Base-by-base conservation (phyloP, 2,888 invertebrate genomes). In the Deilephila porcellus region DNA sequence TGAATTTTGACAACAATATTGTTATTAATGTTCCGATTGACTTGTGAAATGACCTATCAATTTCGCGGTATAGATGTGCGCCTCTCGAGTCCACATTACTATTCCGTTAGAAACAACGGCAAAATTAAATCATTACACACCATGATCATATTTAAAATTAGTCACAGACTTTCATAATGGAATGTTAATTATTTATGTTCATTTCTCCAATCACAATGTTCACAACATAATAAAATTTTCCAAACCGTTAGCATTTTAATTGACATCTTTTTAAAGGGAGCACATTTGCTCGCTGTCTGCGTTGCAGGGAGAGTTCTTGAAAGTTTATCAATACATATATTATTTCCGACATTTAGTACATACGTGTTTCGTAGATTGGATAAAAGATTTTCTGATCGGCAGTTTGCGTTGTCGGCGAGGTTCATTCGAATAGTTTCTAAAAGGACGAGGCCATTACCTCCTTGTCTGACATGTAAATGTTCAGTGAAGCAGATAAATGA, bases 401-500 rank as follows among this genome's bases (percentile, higher is more conserved):
- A 45, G n/a, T 53, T 53, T 62, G 32, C 62, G 53, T 20, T 63
- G 32, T 32, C 14, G 34, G 8, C 32, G 56, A 14, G 63, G 63
- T 56, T 34, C 29, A 34, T 56, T 62, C 63, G 34, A 71, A 72
- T 72, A 34, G 64, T 72, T 53, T 37, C 53, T 63, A 32, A 63
- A 73, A 62, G 70, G 74, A 74, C 37, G 34, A 70, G 53, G 56
- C 73, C 37, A 75, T 76, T 80, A 79, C 78, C 78, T 79, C 37
- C n/a, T 60, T 32, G 81, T 81, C 83, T 77, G 77, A 71, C 77
- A 78, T 81, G 77, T 82, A 80, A 81, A 80, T 82, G 82, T 78
- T 85, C 78, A 83, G 77, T 79, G 83, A 80, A 81, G 82, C 82
- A 82, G 80, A 82, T 82, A 85, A 82, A 86, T 86, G 74, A 83